Evolutionary conservation across 2,113 vertebrate species (phyloP), one percentile per base, ranked within the genome.

Genomic region (Silurus meridionalis): DNA sequence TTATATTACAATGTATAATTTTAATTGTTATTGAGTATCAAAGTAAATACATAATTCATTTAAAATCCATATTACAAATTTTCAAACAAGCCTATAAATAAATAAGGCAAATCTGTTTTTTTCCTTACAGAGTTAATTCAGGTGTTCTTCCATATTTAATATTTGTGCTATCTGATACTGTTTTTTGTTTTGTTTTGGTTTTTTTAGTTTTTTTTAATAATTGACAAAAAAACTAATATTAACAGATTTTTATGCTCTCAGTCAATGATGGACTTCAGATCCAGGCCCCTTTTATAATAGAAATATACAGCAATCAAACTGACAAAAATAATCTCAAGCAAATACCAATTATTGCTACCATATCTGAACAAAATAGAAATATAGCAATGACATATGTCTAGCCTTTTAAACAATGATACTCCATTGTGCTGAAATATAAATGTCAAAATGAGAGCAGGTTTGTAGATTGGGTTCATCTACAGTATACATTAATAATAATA

Each of bases 111-210:
- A 50, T 48, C 17, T 74, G 17, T 67, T 5, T 37, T 74, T 23
- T 52, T 8, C 8, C 1, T 28, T 61, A 37, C 3, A 60, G 25
- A 28, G 46, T 81, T 19, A 37, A 17, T 46, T 50, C 28, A 67
- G 25, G 4, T 63, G 37, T 46, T 7, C 6, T 58, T 58, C 57
- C 14, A 17, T 48, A 63, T 63, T 63, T 81, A 37, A 37, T 61
- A 4, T 63, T 81, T 63, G 69, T 53, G 91, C 95, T 48, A 93
- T 97, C 97, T 94, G 92, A 3, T 37, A 37, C 37, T 37, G 37
- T 37, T 37, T 3, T 37, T 37, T n/a, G n/a, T n/a, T 37, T 37
- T 37, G 1, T 37, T 75, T 75, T 5, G 2, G 28, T 37, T 52
- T 75, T 52, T 19, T 0, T 50, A 2, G 1, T 23, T 74, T 4